Evolutionary conservation across 2,797 vertebrate genomes (phyloP), one percentile per base, ranked within the genome.

Genomic region (Coluber constrictor): DNA sequence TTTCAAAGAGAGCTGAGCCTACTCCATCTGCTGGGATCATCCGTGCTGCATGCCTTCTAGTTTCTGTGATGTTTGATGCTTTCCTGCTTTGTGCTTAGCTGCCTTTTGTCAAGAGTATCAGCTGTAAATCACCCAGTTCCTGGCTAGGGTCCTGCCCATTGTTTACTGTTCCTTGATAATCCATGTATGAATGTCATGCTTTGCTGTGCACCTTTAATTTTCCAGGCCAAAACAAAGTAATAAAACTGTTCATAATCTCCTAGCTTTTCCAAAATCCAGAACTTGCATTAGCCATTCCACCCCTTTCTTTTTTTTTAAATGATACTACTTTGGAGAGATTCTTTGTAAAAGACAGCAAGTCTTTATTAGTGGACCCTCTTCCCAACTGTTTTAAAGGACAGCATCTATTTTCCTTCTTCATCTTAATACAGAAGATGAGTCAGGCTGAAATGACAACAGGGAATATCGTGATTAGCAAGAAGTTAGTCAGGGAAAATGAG

Each of bases 191-290:
- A 95, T 90, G 83, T n/a, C 87, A 12, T 1, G 13, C 74, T 96
- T 95, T 97, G 79, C 56, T 90, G 92, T 94, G 93, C 3, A 23
- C 57, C 92, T 97, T 94, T 79, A 91, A 90, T 96, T 96, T 95
- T 92, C 74, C 87, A 95, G 86, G 93, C 56, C 89, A 88, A 93
- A 94, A 56, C 59, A 94, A 94, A 92, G 37, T 83, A 86, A 92
- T 92, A 94, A 94, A 93, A 47, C 27, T 57, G 91, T 94, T 91
- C 89, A 93, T 63, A 94, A 94, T 89, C 93, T 94, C 90, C 86
- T 54, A 94, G 89, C 92, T 95, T 91, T 95, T 57, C 88, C 10
- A 56, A 93, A 92, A 95, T 92, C 88, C 94, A 93, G 88, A 87
- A 7, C 32, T 32, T 27, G 79, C 59, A 51, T 93, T 91, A 91